Base-by-base conservation (phyloP, 2,888 invertebrate species). In the Coronaproctus castanopsis region DNA sequence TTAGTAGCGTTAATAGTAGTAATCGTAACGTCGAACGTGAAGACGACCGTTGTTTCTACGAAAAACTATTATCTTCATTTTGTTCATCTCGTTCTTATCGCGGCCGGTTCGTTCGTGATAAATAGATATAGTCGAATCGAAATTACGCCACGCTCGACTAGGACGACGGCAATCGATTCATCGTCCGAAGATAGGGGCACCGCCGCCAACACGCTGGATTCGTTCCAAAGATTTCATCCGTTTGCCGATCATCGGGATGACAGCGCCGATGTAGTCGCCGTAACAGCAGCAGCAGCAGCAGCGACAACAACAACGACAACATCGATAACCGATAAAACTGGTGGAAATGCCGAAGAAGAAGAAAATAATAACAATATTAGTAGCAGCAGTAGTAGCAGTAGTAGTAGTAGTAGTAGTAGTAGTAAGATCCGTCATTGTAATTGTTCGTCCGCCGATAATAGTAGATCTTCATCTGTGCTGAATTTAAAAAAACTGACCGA, bases 191-290 rank as follows among this genome's bases (percentile, higher is more conserved):
- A n/a, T n/a, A n/a, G n/a, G n/a, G n/a, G n/a, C n/a, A n/a, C n/a
- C n/a, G n/a, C n/a, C n/a, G 14, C 8, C 73, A 75, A 74, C 75
- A 65, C 68, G 63, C 75, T 86, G 82, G 87, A 87, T 77, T 84
- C 86, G 67, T 77, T 86, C 74, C 84, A 84, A 71, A 83, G 82
- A 73, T 78, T 82, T 72, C 82, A 85, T 72, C 81, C 83, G 76
- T 83, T 79, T 68, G 74, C 80, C 64, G 64, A 64, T 21, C n/a
- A n/a, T n/a, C n/a, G n/a, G n/a, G n/a, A n/a, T n/a, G n/a, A n/a
- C n/a, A n/a, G n/a, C n/a, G n/a, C n/a, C n/a, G n/a, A n/a, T n/a
- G n/a, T n/a, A n/a, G n/a, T 62, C 58, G 54, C 54, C 59, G 54
- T 58, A 61, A 51, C 56, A 70, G 71, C 67, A 70, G 66, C 71